Conservation (phyloP, 2,888 invertebrate species). For the Biston betularia region DNA sequence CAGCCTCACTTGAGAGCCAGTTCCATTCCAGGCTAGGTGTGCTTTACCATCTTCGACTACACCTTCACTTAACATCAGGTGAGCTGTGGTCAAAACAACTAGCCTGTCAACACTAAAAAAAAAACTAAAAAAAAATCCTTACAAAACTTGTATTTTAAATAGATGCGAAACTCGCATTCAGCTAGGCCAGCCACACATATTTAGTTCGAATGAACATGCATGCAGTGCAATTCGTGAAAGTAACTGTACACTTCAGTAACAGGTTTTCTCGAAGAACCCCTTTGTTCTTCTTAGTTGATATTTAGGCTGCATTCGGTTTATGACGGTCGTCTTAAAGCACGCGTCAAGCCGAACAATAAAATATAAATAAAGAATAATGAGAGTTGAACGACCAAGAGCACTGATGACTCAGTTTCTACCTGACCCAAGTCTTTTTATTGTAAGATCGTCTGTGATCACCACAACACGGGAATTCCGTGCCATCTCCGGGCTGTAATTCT, state of each 20-base stretch:
- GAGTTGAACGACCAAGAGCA: constrained; percentile 79
- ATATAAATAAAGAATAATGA: constrained; percentile 75
- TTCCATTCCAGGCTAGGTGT: no score
- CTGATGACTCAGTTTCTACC: constrained; percentile 80
- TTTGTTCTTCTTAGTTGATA: constrained; percentile 28
- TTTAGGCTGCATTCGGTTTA: constrained; percentile 39
- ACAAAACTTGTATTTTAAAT: not conserved
- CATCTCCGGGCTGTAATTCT: constrained; percentile 48
- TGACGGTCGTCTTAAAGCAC: constrained; percentile 52
- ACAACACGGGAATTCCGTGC: constrained; percentile 65
- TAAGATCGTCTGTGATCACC: constrained; percentile 63
- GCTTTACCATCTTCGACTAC: no score
- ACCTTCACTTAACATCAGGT: no score
- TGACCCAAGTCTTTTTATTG: constrained; percentile 65
- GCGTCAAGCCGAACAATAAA: constrained; percentile 72
- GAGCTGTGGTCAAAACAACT: no score
- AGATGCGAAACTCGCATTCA: not conserved
- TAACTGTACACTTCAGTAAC: constrained; percentile 12
- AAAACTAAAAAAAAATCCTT: not conserved
- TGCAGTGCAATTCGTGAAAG: constrained; percentile 1
- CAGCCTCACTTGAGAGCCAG: no score
- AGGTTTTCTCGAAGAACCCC: constrained; percentile 12
- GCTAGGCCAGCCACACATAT: not conserved
- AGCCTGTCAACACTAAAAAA: no score
- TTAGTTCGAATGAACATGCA: not conserved